Percentiles rank a stretch among this genome's conserved stretches.
Evolutionary conservation across 2,797 vertebrate species (phyloP).

Genomic region (Cetoscarus ocellatus): DNA sequence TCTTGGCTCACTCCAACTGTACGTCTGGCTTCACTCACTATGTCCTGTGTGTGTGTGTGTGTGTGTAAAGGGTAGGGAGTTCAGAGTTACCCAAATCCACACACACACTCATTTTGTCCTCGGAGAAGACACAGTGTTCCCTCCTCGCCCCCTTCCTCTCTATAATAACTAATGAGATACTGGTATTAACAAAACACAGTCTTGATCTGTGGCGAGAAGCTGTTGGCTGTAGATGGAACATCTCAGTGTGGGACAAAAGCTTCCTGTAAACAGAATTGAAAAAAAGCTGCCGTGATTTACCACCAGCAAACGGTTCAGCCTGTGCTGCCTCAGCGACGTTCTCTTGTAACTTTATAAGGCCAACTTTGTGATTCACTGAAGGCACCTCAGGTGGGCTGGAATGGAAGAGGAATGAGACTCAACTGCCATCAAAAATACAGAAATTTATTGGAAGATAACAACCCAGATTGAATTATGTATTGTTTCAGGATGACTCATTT

Average conservation of each 20-base stretch:
- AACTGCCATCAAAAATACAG: not conserved
- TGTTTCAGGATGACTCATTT: not conserved
- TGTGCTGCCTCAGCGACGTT: slow-evolving; percentile 11
- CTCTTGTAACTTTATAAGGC: slow-evolving; percentile 65
- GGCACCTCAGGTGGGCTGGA: slow-evolving; percentile 28
- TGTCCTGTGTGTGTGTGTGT: slow-evolving; percentile 36
- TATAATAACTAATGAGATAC: slow-evolving; percentile 65
- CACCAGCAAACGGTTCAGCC: slow-evolving; percentile 52
- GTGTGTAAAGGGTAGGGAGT: slow-evolving; percentile 62
- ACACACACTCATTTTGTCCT: slow-evolving; percentile 40
- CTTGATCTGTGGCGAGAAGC: slow-evolving; percentile 55
- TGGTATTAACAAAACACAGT: slow-evolving; percentile 69
- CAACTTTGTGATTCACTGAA: slow-evolving; percentile 43
- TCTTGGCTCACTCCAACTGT: slow-evolving; percentile 49
- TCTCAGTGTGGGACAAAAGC: slow-evolving; percentile 49
- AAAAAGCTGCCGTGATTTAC: slow-evolving; percentile 67
- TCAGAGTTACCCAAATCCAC: slow-evolving; percentile 55
- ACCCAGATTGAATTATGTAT: not conserved
- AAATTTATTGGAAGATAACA: not conserved
- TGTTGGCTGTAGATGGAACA: slow-evolving; percentile 51
- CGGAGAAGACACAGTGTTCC: slow-evolving; percentile 69
- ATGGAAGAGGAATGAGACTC: not conserved
- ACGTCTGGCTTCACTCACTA: slow-evolving; percentile 72
- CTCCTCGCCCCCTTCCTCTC: slow-evolving; percentile 13
- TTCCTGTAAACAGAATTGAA: slow-evolving; percentile 73